These are phyloP conservation scores for Rhombomys opimus DNA, from an alignment of 2,113 vertebrate genomes.

Conservation along the genomic window DNA sequence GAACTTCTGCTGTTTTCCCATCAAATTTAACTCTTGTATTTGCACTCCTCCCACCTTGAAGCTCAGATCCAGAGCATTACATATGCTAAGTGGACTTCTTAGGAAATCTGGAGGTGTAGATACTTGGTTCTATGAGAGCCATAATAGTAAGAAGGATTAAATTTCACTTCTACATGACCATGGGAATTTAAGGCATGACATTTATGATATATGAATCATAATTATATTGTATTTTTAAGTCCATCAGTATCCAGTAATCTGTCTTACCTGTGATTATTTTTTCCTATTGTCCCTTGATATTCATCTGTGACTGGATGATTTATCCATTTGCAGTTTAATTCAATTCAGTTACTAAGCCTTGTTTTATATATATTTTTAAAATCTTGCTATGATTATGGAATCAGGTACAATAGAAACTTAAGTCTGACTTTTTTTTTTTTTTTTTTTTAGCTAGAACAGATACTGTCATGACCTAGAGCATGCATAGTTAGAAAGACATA, in stretches of 20 bases:
- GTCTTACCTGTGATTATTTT: constrained; percentile 75
- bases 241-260: constrained; percentile 66
- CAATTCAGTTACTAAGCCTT: constrained; percentile 60
- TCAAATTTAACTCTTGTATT: constrained; percentile 61
- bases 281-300: constrained; percentile 48
- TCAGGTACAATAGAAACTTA: constrained; percentile 56
- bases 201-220: constrained; percentile 64
- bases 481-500: constrained; percentile 21
- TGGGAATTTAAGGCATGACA: constrained; percentile 48
- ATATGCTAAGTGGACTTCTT: constrained; percentile 48
- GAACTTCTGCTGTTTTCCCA: constrained; percentile 57
- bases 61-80: background rate
- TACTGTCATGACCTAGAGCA: constrained; percentile 30
- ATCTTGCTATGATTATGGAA: constrained; percentile 53
- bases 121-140: constrained; percentile 9
- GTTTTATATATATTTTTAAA: background rate
- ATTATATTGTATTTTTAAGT: constrained; percentile 68
- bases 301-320: constrained; percentile 63
- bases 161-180: constrained; percentile 45
- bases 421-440: constrained; percentile 21
- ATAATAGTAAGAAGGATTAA: constrained; percentile 40
- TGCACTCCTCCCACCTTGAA: background rate
- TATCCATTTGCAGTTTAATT: constrained; percentile 74
- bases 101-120: constrained; percentile 20
- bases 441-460: background rate